Evolutionary conservation across 1,140 invertebrate species (phyloP).

Genomic region (Homalodisca vitripennis): DNA sequence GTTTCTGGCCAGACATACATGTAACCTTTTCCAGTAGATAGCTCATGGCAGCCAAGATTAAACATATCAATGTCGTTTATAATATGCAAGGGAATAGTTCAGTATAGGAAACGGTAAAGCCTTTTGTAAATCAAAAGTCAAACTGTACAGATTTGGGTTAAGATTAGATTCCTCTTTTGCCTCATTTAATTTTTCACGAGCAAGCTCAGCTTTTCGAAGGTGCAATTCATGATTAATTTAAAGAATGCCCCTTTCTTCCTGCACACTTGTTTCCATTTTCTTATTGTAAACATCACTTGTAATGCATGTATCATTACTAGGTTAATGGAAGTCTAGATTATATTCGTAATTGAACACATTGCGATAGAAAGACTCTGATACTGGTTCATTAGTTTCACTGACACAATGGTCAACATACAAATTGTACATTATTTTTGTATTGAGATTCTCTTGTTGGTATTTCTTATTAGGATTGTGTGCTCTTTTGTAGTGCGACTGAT

Average conservation of each 20-base stretch:
- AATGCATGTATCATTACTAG: too few relatives aligned
- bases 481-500: neutral
- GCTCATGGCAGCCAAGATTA: slow-evolving; percentile 4
- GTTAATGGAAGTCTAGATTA: too few relatives aligned
- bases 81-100: neutral
- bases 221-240: neutral
- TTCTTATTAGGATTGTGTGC: too few relatives aligned
- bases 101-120: neutral
- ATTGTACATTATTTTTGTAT: neutral
- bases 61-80: neutral
- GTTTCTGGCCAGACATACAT: slow-evolving; percentile 41
- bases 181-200: neutral
- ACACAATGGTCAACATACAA: too few relatives aligned
- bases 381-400: neutral
- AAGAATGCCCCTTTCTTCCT: neutral
- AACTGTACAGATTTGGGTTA: neutral
- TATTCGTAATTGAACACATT: too few relatives aligned
- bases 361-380: neutral
- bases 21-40: too few relatives aligned
- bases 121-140: neutral
- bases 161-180: neutral
- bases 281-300: too few relatives aligned
- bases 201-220: neutral
- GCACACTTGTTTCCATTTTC: neutral
- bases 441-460: neutral